Percentiles rank a stretch among this genome's conserved stretches.
Evolutionary conservation across 2,797 vertebrate species (phyloP).

Genomic region (Naso thynnoides): DNA sequence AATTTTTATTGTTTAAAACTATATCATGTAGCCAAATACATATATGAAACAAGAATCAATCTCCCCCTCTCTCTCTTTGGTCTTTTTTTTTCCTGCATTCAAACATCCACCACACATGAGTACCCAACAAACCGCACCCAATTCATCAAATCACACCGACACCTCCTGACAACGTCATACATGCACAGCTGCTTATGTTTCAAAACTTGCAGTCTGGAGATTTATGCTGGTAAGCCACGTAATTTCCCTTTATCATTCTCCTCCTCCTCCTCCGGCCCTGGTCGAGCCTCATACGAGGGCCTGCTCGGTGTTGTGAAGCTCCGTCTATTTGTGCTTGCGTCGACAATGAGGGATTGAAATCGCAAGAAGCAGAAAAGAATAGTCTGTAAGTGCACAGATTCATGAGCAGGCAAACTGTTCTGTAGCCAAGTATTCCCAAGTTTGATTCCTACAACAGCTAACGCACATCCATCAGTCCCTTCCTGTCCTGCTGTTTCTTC

Average conservation of each 20-base stretch:
- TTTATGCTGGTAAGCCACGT: conserved; percentile 26
- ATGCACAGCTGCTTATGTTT: conserved; percentile 26
- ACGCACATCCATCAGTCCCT: conserved; percentile 5
- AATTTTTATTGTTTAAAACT: neutral
- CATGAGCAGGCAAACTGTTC: neutral
- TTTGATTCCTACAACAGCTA: neutral
- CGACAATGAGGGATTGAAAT: conserved; percentile 9
- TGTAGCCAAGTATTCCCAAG: conserved; percentile 1
- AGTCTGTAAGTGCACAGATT: conserved; percentile 1
- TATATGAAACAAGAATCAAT: neutral
- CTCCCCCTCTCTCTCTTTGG: neutral
- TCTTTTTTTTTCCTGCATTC: neutral
- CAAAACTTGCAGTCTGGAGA: conserved; percentile 21
- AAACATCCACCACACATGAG: neutral
- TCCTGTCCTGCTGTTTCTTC: conserved; percentile 17
- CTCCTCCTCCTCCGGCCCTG: conserved; percentile 5
- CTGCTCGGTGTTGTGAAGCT: conserved; percentile 12
- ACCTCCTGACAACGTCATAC: conserved; percentile 12
- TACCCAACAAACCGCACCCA: neutral
- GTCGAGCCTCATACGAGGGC: neutral
- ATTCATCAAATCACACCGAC: neutral
- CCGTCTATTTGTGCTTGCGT: conserved; percentile 1
- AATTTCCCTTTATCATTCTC: conserved; percentile 36
- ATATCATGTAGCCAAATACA: neutral
- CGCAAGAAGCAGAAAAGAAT: neutral